phyloP scores from a whole-genome alignment of 2,888 invertebrate genomes.

The Napeogenes inachia region DNA sequence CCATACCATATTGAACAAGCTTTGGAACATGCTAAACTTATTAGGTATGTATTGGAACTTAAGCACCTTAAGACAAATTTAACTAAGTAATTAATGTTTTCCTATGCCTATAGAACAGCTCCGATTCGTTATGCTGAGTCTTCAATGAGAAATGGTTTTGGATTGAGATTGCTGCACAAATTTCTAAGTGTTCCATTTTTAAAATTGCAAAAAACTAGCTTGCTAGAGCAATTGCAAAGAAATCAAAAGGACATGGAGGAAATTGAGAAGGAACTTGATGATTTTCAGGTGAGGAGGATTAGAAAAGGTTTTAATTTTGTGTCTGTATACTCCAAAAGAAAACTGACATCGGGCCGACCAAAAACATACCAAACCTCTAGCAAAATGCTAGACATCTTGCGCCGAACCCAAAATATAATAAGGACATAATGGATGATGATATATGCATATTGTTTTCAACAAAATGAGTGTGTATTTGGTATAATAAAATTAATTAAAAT shows the following conservation, averaged over 20 bases:
- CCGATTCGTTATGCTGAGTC: constrained; percentile 92
- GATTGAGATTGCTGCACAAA: constrained; percentile 92
- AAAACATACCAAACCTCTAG: too few relatives aligned
- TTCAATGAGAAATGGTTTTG: constrained; percentile 97
- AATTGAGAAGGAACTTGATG: constrained; percentile 84
- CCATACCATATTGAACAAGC: constrained; percentile 69
- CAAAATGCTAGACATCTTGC: too few relatives aligned
- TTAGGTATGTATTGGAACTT: constrained; percentile 45
- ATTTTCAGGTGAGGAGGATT: constrained; percentile 78
- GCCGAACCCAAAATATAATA: too few relatives aligned
- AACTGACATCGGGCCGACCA: too few relatives aligned
- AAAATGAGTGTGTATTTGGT: background rate
- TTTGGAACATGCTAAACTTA: constrained; percentile 59
- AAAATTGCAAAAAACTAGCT: constrained; percentile 89
- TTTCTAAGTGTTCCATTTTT: constrained; percentile 97
- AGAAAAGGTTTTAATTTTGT: background rate
- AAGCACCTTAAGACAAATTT: background rate
- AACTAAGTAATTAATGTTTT: background rate
- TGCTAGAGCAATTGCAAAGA: constrained; percentile 88
- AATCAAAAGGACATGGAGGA: constrained; percentile 89
- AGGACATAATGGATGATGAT: too few relatives aligned
- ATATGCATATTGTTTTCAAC: too few relatives aligned
- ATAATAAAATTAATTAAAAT: background rate
- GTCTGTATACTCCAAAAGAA: background rate
- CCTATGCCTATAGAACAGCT: constrained; percentile 61